Evolutionary conservation across 2,113 vertebrate species (phyloP).

Genomic region (Ginglymostoma cirratum): DNA sequence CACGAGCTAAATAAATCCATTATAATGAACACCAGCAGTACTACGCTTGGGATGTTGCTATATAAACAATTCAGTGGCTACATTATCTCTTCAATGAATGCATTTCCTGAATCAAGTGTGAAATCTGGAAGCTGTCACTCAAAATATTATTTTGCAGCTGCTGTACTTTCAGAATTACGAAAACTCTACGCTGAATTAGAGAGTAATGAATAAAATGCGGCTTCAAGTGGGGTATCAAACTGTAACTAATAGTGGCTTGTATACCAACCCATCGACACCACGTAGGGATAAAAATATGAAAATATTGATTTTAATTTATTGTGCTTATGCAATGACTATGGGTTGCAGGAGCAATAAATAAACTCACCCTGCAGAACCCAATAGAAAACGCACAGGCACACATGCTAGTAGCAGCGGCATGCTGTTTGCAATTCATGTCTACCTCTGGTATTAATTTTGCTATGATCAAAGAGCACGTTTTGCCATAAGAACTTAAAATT

Average conservation of each 20-base stretch:
- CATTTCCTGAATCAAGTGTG: constrained; percentile 36
- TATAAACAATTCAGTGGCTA: not conserved
- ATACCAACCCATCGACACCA: constrained; percentile 20
- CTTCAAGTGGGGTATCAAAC: constrained; percentile 25
- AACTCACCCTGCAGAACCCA: not conserved
- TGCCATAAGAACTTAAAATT: not conserved
- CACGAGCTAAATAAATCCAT: not conserved
- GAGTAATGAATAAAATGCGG: constrained; percentile 7
- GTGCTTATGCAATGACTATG: not conserved
- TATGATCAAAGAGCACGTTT: not conserved
- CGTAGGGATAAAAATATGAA: constrained; percentile 27
- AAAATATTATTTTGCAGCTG: constrained; percentile 30
- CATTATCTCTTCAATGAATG: constrained; percentile 10
- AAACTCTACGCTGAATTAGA: constrained; percentile 28
- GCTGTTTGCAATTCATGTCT: not conserved
- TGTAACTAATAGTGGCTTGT: constrained; percentile 26
- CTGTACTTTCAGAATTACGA: constrained; percentile 21
- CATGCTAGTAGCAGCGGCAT: not conserved
- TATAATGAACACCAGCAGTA: not conserved
- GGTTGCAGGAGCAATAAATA: not conserved
- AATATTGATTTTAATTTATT: constrained; percentile 34
- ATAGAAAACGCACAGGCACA: constrained; percentile 5
- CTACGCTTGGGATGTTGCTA: not conserved
- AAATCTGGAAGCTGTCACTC: constrained; percentile 34
- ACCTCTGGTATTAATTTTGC: not conserved